Percentiles rank a stretch among this genome's conserved stretches.
Evolutionary conservation across 2,888 invertebrate genomes (phyloP).

Genomic region (Syrphus vitripennis): DNA sequence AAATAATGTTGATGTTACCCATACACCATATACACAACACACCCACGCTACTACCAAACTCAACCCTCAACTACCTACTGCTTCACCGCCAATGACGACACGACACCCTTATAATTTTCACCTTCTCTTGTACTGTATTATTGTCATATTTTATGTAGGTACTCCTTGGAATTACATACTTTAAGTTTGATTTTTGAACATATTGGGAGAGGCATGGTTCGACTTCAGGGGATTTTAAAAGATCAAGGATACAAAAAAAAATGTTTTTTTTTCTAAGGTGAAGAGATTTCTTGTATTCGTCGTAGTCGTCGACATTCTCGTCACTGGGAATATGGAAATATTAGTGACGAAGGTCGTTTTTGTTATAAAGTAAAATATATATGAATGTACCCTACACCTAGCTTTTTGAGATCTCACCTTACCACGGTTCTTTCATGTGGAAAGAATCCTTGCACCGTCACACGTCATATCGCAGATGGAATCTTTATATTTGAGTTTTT

Average conservation of each 20-base stretch:
- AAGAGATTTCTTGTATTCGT: constrained; percentile 25
- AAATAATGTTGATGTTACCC: constrained; percentile 47
- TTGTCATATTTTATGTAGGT: constrained; percentile 34
- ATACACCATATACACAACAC: background rate
- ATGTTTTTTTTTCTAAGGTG: background rate
- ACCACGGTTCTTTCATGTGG: constrained; percentile 22
- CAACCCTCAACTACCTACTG: background rate
- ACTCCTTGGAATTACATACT: constrained; percentile 23
- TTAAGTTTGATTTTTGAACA: constrained; percentile 39
- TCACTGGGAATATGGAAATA: constrained; percentile 25
- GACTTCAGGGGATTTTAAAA: constrained; percentile 12
- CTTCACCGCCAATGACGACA: background rate
- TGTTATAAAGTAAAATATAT: constrained; percentile 19
- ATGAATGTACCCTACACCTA: constrained; percentile 13
- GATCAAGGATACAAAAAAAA: constrained; percentile 5
- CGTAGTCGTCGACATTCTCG: background rate
- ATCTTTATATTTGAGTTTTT: constrained; percentile 34
- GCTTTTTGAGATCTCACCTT: constrained; percentile 42
- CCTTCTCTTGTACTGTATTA: constrained; percentile 22
- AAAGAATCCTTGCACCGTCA: constrained; percentile 38
- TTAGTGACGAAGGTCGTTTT: constrained; percentile 22
- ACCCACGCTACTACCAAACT: background rate
- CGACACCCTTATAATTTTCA: constrained; percentile 19
- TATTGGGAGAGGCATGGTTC: constrained; percentile 5
- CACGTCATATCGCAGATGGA: constrained; percentile 45